Evolutionary conservation across 1,140 invertebrate species (phyloP).

Genomic region (Drosophila ogumai): DNA sequence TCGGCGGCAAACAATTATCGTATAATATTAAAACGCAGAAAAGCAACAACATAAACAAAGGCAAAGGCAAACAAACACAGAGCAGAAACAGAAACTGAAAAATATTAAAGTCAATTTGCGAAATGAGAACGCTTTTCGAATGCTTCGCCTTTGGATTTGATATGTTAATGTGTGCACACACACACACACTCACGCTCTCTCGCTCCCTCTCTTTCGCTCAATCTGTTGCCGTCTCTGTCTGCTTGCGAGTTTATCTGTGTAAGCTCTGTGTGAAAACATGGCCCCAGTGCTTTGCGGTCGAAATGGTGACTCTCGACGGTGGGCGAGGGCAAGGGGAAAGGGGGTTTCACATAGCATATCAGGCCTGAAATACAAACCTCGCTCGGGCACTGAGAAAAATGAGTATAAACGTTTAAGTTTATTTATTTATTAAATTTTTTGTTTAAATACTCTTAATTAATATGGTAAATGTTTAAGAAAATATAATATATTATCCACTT

Average conservation of each 20-base stretch:
- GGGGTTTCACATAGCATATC: conserved; percentile 51
- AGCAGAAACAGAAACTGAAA: conserved; percentile 25
- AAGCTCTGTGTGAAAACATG: conserved; percentile 83
- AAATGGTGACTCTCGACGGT: conserved; percentile 44
- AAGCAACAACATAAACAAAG: conserved; percentile 49
- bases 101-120: conserved; percentile 82
- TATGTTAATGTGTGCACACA: conserved; percentile 73
- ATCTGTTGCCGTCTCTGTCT: not conserved
- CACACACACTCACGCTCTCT: not conserved
- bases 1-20: conserved; percentile 54
- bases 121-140: conserved; percentile 73
- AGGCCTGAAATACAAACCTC: conserved; percentile 58
- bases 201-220: not conserved
- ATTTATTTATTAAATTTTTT: not conserved
- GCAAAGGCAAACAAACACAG: conserved; percentile 41
- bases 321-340: conserved; percentile 1
- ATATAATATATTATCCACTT: not conserved
- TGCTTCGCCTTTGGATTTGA: conserved; percentile 70
- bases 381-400: conserved; percentile 30
- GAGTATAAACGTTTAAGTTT: not conserved
- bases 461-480: not conserved
- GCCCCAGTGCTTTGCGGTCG: conserved; percentile 79
- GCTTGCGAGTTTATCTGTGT: conserved; percentile 60
- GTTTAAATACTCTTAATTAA: too few relatives aligned
- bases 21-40: conserved; percentile 67